phyloP scores from a whole-genome alignment of 2,888 invertebrate species.

The Habroteleia sp. region DNA sequence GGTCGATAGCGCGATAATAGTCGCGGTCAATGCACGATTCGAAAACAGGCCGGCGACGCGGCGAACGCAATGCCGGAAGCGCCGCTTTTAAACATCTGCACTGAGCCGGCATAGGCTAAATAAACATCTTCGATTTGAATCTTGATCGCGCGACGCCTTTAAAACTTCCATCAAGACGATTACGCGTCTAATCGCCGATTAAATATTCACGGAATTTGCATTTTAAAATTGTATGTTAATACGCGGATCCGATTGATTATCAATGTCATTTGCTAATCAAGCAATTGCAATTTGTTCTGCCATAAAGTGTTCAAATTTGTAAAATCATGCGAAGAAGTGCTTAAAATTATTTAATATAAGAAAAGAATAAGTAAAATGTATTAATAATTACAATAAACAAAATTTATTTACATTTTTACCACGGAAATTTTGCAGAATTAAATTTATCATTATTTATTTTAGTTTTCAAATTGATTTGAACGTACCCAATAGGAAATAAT shows the following conservation, averaged over 20 bases:
- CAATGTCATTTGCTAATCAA: slow-evolving; percentile 6
- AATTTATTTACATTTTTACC: no score
- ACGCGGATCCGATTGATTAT: slow-evolving; percentile 23
- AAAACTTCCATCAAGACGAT: slow-evolving; percentile 7
- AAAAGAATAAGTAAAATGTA: no score
- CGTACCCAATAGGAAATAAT: slow-evolving; percentile 69
- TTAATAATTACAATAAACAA: no score
- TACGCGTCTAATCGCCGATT: background rate
- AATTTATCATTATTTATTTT: no score
- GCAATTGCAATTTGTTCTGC: no score
- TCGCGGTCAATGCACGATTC: slow-evolving; percentile 57
- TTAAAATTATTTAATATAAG: no score
- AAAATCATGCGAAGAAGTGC: no score
- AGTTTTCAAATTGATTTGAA: slow-evolving; percentile 20
- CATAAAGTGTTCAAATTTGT: no score
- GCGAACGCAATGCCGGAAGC: slow-evolving; percentile 50
- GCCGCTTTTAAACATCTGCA: slow-evolving; percentile 53
- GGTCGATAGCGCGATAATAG: slow-evolving; percentile 55
- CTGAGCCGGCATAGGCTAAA: slow-evolving; percentile 19
- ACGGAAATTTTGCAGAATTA: no score
- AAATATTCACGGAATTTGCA: slow-evolving; percentile 25
- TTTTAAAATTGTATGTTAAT: slow-evolving; percentile 21
- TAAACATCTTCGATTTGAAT: slow-evolving; percentile 36
- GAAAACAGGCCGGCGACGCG: slow-evolving; percentile 38
- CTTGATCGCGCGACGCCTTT: slow-evolving; percentile 14